Evolutionary conservation across 2,797 vertebrate genomes (phyloP).

Genomic region (Triplophysa yarkandensis): DNA sequence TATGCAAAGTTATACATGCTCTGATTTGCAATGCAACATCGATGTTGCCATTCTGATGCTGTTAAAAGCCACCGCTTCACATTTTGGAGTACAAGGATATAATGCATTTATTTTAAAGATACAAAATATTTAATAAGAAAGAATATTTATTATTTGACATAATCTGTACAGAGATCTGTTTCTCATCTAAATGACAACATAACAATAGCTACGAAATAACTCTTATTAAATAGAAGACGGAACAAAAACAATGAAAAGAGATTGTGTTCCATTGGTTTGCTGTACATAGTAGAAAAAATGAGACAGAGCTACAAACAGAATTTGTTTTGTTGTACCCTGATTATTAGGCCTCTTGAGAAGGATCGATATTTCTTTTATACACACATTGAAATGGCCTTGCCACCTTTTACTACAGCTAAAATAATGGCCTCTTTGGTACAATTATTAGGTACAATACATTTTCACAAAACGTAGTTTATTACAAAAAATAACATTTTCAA

Average conservation of each 20-base stretch:
- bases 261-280: conserved; percentile 83
- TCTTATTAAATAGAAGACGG: conserved; percentile 97
- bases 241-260: conserved; percentile 76
- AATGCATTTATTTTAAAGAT: conserved; percentile 70
- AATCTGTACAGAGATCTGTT: conserved; percentile 97
- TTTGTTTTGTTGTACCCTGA: conserved; percentile 89
- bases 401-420: conserved; percentile 87
- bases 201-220: conserved; percentile 91
- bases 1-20: conserved; percentile 2
- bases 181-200: conserved; percentile 97
- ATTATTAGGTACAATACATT: conserved; percentile 98
- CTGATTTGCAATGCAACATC: conserved; percentile 3
- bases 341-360: conserved; percentile 86
- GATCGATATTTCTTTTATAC: conserved; percentile 79
- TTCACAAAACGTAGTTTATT: conserved; percentile 91
- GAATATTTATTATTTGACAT: conserved; percentile 90
- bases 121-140: conserved; percentile 81
- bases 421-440: conserved; percentile 99
- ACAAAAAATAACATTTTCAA: conserved; percentile 99
- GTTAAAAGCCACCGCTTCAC: conserved; percentile 29
- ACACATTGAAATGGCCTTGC: conserved; percentile 84
- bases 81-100: conserved; percentile 43
- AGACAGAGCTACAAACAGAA: conserved; percentile 86
- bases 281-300: conserved; percentile 84
- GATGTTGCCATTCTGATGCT: background rate